Evolutionary conservation across 2,888 invertebrate genomes (phyloP).

Genomic region (Dasypolia templi): DNA sequence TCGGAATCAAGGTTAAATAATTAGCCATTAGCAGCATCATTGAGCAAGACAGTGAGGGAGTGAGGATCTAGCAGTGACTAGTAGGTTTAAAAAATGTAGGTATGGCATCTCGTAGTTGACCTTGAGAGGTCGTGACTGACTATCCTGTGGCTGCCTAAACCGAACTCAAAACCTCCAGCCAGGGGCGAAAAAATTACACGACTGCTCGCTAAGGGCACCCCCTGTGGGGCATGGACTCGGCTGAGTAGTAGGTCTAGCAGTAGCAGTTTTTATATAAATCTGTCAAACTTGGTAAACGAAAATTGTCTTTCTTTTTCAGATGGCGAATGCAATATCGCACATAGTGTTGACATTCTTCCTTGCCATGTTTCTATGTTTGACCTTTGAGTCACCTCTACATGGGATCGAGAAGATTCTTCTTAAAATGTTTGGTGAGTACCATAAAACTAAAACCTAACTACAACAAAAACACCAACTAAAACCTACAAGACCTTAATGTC

Average conservation of each 20-base stretch:
- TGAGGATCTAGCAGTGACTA: background rate
- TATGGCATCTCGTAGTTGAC: too few species aligned
- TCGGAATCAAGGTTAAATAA: background rate
- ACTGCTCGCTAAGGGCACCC: too few species aligned
- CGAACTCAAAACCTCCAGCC: too few species aligned
- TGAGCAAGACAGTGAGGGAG: background rate
- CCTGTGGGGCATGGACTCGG: too few species aligned
- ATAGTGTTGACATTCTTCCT: constrained; percentile 91
- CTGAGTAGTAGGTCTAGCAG: too few species aligned
- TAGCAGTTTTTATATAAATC: background rate
- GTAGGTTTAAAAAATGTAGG: too few species aligned
- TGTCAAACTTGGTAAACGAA: background rate
- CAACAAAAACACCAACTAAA: too few species aligned
- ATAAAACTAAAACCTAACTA: too few species aligned
- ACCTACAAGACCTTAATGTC: too few species aligned
- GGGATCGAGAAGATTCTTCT: constrained; percentile 93
- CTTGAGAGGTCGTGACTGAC: too few species aligned
- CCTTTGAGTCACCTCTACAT: constrained; percentile 93
- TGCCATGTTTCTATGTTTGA: constrained; percentile 91
- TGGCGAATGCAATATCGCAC: constrained; percentile 90
- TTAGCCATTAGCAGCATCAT: background rate
- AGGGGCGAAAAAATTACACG: too few species aligned
- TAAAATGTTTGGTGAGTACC: constrained; percentile 84
- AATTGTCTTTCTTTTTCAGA: constrained; percentile 81
- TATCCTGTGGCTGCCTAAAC: too few species aligned